Evolutionary conservation across 2,888 invertebrate species (phyloP), one percentile per base, ranked within the genome.

Genomic region (Neria commutata): DNA sequence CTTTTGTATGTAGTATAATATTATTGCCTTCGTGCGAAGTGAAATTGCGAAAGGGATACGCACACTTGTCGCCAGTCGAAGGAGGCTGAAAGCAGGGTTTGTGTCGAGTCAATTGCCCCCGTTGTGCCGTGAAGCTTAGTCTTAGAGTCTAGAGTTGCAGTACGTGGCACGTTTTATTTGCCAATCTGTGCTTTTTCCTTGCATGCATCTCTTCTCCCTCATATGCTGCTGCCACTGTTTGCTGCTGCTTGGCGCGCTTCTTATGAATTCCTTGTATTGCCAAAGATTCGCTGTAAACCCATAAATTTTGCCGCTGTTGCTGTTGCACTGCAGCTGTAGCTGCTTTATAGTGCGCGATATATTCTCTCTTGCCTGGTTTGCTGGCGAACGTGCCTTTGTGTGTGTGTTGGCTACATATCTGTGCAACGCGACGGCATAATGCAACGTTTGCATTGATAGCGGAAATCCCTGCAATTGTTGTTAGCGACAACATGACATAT

Each of bases 261-360:
- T 14, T 42, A 42, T 19, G 42, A 42, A 42, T 42, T 17, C 21
- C 42, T 42, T 42, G 42, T 21, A 42, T 19, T 42, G 42, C 42
- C 42, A 42, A 42, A 42, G 42, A 42, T 42, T 42, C 21, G 19
- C 42, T 3, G 42, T 19, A 42, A 42, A 19, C 19, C 19, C 17
- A 42, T 42, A 42, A 42, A 19, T 42, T 37, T 37, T n/a, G n/a
- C 4, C 37, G n/a, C n/a, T 37, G 37, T 19, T 42, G 42, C 42
- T 14, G 21, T 42, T 42, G 42, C 42, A 4, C 21, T 42, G 42
- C 19, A 42, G 42, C 21, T 42, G 42, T n/a, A 42, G 42, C 17
- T 21, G 21, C 21, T 42, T 42, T 42, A 42, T 42, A 21, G 37
- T 37, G 21, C 19, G 4, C 19, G 42, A 42, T 42, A 19, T 42